Percentiles rank a stretch among this genome's conserved stretches.
Evolutionary conservation across 1,140 invertebrate species (phyloP).

Genomic region (Macrobrachium rosenbergii): DNA sequence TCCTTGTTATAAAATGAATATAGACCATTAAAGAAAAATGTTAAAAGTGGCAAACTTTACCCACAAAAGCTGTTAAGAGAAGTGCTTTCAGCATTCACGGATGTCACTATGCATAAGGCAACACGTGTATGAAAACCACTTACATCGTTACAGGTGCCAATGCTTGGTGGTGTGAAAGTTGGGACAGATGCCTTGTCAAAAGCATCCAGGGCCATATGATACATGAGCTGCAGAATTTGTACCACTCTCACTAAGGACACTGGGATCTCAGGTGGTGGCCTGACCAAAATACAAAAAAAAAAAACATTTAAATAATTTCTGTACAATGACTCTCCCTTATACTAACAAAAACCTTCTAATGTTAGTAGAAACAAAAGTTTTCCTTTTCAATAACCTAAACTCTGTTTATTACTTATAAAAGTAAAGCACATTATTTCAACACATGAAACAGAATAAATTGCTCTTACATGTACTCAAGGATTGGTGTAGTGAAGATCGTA

Average conservation of each 20-base stretch:
- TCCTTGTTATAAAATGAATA: too few relatives aligned
- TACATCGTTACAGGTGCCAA: slow-evolving; percentile 22
- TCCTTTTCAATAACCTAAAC: too few relatives aligned
- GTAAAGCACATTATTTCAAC: too few relatives aligned
- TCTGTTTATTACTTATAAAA: too few relatives aligned
- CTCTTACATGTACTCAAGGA: slow-evolving; percentile 63
- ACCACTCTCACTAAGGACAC: slow-evolving; percentile 75
- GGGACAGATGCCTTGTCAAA: slow-evolving; percentile 81
- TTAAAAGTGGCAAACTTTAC: not conserved
- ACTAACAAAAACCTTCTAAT: not conserved
- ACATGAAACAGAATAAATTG: too few relatives aligned
- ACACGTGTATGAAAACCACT: slow-evolving; percentile 7
- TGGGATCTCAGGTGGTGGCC: slow-evolving; percentile 74
- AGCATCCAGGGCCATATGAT: slow-evolving; percentile 91
- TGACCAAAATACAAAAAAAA: slow-evolving; percentile 16
- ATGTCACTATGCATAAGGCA: not conserved
- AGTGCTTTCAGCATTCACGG: too few relatives aligned
- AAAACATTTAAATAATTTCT: not conserved
- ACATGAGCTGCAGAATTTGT: slow-evolving; percentile 82
- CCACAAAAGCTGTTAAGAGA: not conserved
- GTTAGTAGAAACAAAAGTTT: not conserved
- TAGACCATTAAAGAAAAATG: too few relatives aligned
- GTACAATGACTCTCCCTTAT: not conserved
- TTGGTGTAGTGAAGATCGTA: slow-evolving; percentile 76
- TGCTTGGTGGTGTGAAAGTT: slow-evolving; percentile 47